Conservation (phyloP, 2,888 invertebrate species). For the Magallana nippona region DNA sequence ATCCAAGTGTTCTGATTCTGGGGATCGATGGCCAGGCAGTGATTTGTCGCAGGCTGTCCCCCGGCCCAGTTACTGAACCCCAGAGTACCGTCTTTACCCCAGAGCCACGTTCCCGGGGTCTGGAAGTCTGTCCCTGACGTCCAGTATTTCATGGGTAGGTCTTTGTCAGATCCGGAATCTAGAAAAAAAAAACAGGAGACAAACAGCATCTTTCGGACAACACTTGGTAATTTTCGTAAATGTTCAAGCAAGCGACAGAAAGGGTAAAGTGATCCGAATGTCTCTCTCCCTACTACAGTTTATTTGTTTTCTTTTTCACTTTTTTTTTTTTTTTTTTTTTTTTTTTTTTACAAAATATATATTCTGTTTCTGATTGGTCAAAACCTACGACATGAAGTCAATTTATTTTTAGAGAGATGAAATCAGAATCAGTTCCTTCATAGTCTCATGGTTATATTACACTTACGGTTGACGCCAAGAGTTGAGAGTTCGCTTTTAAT, state of each 20-base stretch:
- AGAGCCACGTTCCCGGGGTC: background rate
- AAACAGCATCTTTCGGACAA: background rate
- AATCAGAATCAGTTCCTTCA: too few species aligned
- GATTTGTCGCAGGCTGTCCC: slow-evolving; percentile 4
- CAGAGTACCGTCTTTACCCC: slow-evolving; percentile 1
- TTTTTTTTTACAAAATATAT: too few species aligned
- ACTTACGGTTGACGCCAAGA: background rate
- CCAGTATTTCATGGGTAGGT: background rate
- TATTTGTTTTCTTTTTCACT: too few species aligned
- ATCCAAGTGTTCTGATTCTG: background rate
- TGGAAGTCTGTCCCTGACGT: slow-evolving; percentile 12
- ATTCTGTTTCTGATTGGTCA: too few species aligned
- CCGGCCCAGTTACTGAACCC: slow-evolving; percentile 16
- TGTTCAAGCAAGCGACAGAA: too few species aligned
- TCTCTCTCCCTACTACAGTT: too few species aligned
- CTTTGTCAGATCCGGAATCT: background rate
- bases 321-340: too few species aligned
- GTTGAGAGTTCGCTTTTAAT: background rate
- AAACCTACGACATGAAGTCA: too few species aligned
- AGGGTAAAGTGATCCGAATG: too few species aligned
- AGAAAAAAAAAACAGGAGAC: background rate
- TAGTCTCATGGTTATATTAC: background rate
- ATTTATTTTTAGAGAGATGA: too few species aligned
- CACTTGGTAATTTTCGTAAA: too few species aligned
- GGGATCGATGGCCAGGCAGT: slow-evolving; percentile 8